These are phyloP conservation scores for Morinoia aosen DNA, from an alignment of 2,888 invertebrate genomes.

Conservation along the genomic window DNA sequence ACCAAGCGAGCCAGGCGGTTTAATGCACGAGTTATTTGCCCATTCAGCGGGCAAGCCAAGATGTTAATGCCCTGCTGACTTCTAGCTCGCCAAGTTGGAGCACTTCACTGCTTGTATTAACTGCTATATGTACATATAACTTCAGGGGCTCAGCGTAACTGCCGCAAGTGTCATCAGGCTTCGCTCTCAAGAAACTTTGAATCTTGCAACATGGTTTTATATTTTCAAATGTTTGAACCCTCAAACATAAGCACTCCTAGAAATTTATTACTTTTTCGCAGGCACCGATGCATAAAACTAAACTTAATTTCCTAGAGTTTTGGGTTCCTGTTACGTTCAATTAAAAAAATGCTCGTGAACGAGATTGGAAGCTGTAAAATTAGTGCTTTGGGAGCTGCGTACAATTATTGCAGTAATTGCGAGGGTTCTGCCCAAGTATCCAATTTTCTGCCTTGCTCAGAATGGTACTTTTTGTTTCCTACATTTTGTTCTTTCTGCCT, in stretches of 20 bases:
- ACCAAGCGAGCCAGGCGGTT: background rate
- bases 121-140: background rate
- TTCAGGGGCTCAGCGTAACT: background rate
- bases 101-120: background rate
- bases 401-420: conserved; percentile 17
- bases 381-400: conserved; percentile 3
- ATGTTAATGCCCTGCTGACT: conserved; percentile 4
- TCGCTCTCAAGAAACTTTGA: background rate
- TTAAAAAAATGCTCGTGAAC: conserved; percentile 1
- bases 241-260: background rate
- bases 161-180: background rate
- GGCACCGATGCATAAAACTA: background rate
- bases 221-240: background rate
- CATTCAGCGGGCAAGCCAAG: background rate
- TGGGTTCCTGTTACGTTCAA: background rate
- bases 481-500: background rate
- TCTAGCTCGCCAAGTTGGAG: background rate
- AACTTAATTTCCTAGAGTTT: background rate
- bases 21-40: conserved; percentile 14
- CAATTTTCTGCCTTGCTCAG: conserved; percentile 3
- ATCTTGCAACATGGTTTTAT: background rate
- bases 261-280: background rate
- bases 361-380: conserved; percentile 17
- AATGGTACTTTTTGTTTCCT: background rate
- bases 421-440: background rate